phyloP scores from a whole-genome alignment of 2,113 vertebrate genomes.

The Phyllostomus discolor region DNA sequence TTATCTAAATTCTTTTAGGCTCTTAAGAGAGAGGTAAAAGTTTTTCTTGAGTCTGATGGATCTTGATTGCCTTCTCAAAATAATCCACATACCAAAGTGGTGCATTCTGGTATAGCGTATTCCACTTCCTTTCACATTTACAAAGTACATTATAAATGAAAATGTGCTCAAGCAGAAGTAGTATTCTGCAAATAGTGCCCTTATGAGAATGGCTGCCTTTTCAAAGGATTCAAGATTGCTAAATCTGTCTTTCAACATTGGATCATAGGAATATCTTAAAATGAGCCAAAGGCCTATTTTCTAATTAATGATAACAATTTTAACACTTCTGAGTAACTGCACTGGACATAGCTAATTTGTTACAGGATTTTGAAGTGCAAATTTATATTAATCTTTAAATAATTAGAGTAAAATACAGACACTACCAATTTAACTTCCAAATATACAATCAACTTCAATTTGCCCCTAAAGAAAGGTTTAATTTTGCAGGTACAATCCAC shows the following conservation, averaged over 20 bases:
- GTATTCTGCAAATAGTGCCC: neutral
- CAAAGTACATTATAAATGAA: neutral
- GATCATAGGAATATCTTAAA: constrained; percentile 16
- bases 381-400: constrained; percentile 36
- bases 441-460: neutral
- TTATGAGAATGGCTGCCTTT: neutral
- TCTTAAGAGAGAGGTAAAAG: neutral
- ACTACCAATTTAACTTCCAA: neutral
- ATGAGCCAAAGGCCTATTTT: constrained; percentile 4
- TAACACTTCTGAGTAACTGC: constrained; percentile 13
- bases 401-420: constrained; percentile 16
- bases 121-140: neutral
- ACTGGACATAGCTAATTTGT: constrained; percentile 14
- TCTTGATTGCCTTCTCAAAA: neutral
- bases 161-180: neutral
- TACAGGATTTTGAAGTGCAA: constrained; percentile 43
- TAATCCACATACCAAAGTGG: neutral
- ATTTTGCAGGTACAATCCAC: neutral
- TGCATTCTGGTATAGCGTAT: neutral
- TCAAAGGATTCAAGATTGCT: neutral
- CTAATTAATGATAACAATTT: constrained; percentile 44
- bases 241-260: neutral
- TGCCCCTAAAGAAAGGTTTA: neutral
- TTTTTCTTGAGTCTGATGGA: neutral
- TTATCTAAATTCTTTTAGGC: neutral